These are phyloP conservation scores for Thunnus albacares DNA, from an alignment of 2,797 vertebrate species.

Conservation along the genomic window DNA sequence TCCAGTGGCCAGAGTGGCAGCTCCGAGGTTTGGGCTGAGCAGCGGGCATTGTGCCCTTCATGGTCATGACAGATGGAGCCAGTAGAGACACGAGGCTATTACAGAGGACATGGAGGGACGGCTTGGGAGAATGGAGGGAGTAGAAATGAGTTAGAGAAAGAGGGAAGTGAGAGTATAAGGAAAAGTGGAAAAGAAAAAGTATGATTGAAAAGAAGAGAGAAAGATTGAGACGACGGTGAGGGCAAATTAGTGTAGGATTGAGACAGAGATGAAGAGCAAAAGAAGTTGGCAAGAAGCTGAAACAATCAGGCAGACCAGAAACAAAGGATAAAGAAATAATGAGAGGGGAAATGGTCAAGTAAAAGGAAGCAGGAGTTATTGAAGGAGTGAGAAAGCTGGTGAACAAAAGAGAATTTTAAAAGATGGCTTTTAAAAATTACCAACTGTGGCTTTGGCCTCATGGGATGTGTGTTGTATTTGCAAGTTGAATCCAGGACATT, in stretches of 20 bases:
- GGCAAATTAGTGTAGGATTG: slow-evolving; percentile 43
- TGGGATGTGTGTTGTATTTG: slow-evolving; percentile 33
- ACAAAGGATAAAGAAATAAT: slow-evolving; percentile 40
- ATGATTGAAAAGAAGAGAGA: slow-evolving; percentile 41
- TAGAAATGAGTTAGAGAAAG: slow-evolving; percentile 43
- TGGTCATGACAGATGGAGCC: slow-evolving; percentile 77
- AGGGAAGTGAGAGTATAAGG: slow-evolving; percentile 22
- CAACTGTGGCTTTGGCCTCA: slow-evolving; percentile 7
- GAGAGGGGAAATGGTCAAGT: slow-evolving; percentile 14
- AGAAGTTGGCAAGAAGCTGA: slow-evolving; percentile 20
- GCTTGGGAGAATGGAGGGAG: slow-evolving; percentile 28
- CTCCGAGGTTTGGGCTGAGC: slow-evolving; percentile 64
- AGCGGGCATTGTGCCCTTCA: slow-evolving; percentile 76
- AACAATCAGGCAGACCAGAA: slow-evolving; percentile 39
- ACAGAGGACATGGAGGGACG: slow-evolving; percentile 44
- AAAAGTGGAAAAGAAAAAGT: slow-evolving; percentile 31
- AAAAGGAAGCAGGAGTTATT: slow-evolving; percentile 20
- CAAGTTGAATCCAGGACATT: slow-evolving; percentile 51
- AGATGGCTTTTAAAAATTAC: slow-evolving; percentile 52
- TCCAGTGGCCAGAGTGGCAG: slow-evolving; percentile 77
- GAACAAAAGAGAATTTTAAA: slow-evolving; percentile 34
- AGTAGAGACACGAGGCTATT: slow-evolving; percentile 67
- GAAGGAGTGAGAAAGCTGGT: slow-evolving; percentile 9
- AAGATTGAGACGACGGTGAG: slow-evolving; percentile 43
- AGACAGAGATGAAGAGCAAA: slow-evolving; percentile 35